Conservation (phyloP, 2,113 vertebrate species). For the Chaetops frenatus region DNA sequence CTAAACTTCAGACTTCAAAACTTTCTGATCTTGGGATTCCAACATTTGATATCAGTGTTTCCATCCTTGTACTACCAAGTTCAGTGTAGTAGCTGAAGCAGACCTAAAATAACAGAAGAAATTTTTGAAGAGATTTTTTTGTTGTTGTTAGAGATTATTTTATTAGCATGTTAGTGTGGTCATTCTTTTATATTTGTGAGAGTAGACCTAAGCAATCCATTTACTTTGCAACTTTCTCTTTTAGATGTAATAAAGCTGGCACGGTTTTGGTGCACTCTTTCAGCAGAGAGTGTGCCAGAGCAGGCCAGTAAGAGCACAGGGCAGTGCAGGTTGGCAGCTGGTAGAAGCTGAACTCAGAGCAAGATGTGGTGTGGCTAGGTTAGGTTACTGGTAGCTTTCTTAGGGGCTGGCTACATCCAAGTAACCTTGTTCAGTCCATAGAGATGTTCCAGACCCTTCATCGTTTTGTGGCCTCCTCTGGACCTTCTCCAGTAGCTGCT, state of each 20-base stretch:
- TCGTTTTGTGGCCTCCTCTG: not conserved
- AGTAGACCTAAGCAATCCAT: not conserved
- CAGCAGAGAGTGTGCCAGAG: not conserved
- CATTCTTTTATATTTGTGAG: not conserved
- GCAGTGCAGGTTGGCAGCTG: not conserved
- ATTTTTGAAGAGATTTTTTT: not conserved
- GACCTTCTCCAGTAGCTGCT: not conserved
- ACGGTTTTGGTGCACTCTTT: not conserved
- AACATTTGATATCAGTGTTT: not conserved
- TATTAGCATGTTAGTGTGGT: not conserved
- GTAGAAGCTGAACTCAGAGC: not conserved
- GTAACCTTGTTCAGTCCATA: not conserved
- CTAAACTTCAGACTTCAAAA: too few species aligned
- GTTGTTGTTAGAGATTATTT: not conserved
- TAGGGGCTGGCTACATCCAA: not conserved
- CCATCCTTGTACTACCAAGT: not conserved
- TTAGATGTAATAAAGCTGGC: not conserved
- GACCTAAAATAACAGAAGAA: not conserved
- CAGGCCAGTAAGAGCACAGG: not conserved
- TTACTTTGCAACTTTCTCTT: not conserved
- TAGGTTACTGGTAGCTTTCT: not conserved
- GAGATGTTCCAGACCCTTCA: not conserved
- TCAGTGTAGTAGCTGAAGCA: not conserved
- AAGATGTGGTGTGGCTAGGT: not conserved
- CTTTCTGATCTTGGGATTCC: too few species aligned